Evolutionary conservation across 2,888 invertebrate genomes (phyloP), one percentile per base, ranked within the genome.

Genomic region (Volucella inanis): DNA sequence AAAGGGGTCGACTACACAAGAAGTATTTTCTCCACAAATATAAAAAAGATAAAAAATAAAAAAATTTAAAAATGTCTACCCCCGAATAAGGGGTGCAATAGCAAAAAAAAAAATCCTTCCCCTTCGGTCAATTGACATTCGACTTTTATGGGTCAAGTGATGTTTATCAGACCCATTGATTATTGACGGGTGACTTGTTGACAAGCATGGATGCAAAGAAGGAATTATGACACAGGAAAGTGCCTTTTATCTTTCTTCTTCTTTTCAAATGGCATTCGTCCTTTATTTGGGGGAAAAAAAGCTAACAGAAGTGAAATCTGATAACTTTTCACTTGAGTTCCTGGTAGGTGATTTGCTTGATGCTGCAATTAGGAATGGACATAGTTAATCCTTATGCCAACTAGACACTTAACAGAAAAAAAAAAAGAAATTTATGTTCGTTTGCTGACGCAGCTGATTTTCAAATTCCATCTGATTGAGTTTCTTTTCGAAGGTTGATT

Each of bases 131-230:
- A 71, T 82, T 82, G 77, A 77, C 82, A 77, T 82, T 82, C 67
- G 67, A 82, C 76, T 65, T 77, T 78, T 78, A 78, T 83, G 78
- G 72, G 83, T 83, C 83, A 83, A 78, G 62, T 64, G 78, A 64
- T 83, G 62, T 74, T 74, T 83, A 74, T 78, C 72, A 70, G 68
- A 57, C 50, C 64, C 74, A 74, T 78, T 74, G 72, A 64, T 83
- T 83, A 81, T 76, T 83, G 83, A 62, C 72, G 64, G 74, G 68
- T 74, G 67, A 74, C 78, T 83, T 68, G 62, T 68, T 78, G 83
- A 71, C 67, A 62, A 55, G 71, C 76, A 78, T 62, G 78, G 61
- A 62, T 68, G 57, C 55, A 55, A 11, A 54, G 49, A 41, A 72
- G 52, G 31, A 64, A 55, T 75, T 18, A 74, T 55, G 72, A 67